These are phyloP conservation scores for Pollenia amentaria DNA, from an alignment of 2,888 invertebrate genomes.

Conservation along the genomic window DNA sequence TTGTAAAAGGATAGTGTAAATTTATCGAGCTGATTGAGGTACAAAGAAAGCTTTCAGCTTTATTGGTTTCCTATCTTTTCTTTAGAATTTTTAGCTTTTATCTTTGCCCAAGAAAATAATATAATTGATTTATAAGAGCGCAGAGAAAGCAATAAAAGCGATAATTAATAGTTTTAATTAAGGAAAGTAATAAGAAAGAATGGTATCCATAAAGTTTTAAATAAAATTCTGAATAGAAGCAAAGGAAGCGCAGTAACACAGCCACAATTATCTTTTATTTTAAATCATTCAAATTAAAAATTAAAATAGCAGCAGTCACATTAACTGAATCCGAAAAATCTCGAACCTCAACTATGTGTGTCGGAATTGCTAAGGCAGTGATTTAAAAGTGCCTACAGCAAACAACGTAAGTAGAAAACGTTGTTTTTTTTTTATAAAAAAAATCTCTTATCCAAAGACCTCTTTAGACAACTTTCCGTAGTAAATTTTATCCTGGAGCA, in stretches of 20 bases:
- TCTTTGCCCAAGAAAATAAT: constrained; percentile 39
- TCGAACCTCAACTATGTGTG: too few relatives aligned
- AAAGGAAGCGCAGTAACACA: too few relatives aligned
- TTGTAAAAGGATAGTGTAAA: constrained; percentile 13
- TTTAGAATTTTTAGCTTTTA: constrained; percentile 38
- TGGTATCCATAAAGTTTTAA: background rate
- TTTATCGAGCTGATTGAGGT: constrained; percentile 58
- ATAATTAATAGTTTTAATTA: constrained; percentile 61
- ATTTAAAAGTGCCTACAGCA: too few relatives aligned
- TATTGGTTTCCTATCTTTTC: constrained; percentile 55
- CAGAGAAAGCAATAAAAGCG: constrained; percentile 29
- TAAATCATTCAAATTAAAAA: background rate
- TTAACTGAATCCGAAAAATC: too few relatives aligned
- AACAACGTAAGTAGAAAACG: too few relatives aligned
- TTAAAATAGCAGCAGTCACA: background rate
- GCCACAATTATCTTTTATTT: background rate
- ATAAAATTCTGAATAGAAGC: background rate
- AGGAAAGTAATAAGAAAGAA: background rate
- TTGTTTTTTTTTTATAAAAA: too few relatives aligned
- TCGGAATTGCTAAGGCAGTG: too few relatives aligned
- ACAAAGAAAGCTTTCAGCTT: constrained; percentile 40
- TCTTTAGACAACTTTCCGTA: too few relatives aligned
- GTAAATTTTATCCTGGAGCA: too few relatives aligned
- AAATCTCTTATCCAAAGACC: too few relatives aligned
- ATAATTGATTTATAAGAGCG: constrained; percentile 64